A percentile compares a stretch with the other conserved stretches of the same genome.
These are phyloP conservation scores for Pseudomyrmex gracilis DNA, from an alignment of 1,140 invertebrate genomes.

Conservation along the genomic window DNA sequence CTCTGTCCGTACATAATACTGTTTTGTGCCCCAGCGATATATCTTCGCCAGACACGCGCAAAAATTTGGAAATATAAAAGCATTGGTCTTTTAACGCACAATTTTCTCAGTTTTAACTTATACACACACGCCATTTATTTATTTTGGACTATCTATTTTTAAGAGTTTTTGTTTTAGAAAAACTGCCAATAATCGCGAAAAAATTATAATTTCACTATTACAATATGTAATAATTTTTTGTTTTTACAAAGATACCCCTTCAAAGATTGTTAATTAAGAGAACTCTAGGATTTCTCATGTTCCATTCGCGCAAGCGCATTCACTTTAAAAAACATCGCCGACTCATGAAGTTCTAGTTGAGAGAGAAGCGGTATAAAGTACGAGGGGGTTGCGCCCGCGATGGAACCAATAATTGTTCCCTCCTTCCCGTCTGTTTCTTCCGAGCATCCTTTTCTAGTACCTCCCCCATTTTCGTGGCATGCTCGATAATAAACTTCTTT, in stretches of 20 bases:
- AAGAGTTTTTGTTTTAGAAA: no score
- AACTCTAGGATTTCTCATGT: background rate
- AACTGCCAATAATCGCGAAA: background rate
- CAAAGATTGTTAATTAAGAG: background rate
- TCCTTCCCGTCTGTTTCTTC: constrained; percentile 20
- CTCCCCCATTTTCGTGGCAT: constrained; percentile 35
- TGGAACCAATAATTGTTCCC: constrained; percentile 27
- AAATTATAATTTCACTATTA: background rate
- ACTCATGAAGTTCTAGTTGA: constrained; percentile 45
- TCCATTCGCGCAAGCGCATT: background rate
- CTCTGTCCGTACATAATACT: background rate
- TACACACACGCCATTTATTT: background rate
- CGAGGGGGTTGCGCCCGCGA: constrained; percentile 13
- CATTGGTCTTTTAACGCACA: no score
- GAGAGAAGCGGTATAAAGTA: constrained; percentile 56
- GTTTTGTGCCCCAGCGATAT: constrained; percentile 47
- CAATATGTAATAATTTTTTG: background rate
- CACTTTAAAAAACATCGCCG: background rate
- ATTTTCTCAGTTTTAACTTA: no score
- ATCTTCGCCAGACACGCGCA: constrained; percentile 36
- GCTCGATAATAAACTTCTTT: constrained; percentile 76
- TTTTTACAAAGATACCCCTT: background rate
- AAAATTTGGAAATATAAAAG: constrained; percentile 31
- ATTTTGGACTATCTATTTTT: background rate
- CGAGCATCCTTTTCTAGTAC: constrained; percentile 39